Percentiles rank a stretch among this genome's conserved stretches.
These are phyloP conservation scores for Micromys minutus DNA, from an alignment of 2,113 vertebrate genomes.

Conservation along the genomic window DNA sequence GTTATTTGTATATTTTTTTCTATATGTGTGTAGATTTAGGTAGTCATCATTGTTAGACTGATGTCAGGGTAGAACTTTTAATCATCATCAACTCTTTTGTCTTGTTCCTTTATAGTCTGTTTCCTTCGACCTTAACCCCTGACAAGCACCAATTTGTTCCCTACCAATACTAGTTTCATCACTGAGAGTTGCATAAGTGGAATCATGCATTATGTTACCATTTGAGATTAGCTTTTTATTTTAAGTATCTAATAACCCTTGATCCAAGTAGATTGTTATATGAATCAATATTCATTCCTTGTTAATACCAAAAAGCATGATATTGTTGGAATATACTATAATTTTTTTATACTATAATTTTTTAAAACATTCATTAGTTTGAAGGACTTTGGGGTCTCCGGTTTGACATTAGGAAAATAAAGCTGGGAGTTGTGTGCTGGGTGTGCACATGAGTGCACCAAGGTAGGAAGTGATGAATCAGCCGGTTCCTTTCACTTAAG, in stretches of 20 bases:
- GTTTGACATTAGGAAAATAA: neutral
- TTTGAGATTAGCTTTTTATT: neutral
- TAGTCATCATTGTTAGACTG: neutral
- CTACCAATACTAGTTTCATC: constrained; percentile 3
- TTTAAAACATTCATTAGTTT: neutral
- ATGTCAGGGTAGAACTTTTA: constrained; percentile 2
- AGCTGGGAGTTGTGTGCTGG: neutral
- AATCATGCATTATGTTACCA: neutral
- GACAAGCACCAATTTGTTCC: constrained; percentile 4
- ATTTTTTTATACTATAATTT: constrained; percentile 24
- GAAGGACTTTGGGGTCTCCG: constrained; percentile 28
- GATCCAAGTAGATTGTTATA: neutral
- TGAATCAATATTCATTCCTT: neutral
- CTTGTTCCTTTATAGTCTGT: neutral
- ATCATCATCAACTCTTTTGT: neutral
- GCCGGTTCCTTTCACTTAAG: neutral
- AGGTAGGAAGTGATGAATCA: too few species aligned
- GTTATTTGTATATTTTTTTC: neutral
- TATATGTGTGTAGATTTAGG: neutral
- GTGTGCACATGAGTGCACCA: neutral
- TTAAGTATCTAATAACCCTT: neutral
- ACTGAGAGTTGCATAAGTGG: constrained; percentile 16
- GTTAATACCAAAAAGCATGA: constrained; percentile 44
- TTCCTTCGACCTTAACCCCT: neutral
- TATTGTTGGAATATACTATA: too few species aligned